These are phyloP conservation scores for Theodoxus fluviatilis DNA, from an alignment of 2,888 invertebrate genomes.

Conservation along the genomic window DNA sequence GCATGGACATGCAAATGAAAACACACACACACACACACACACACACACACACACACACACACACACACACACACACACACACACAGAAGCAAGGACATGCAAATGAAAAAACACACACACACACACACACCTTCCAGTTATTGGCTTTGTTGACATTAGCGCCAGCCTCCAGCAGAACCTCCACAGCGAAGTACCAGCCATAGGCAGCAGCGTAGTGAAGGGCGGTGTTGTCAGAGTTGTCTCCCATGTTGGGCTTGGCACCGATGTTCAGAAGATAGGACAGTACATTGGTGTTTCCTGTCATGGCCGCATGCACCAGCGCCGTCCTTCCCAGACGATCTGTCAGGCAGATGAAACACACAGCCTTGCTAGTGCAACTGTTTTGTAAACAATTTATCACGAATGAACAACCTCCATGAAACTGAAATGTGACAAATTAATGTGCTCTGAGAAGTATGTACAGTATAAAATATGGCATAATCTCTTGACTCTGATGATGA, in stretches of 20 bases:
- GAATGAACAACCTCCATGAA: neutral
- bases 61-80: conserved; percentile 17
- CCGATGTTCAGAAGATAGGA: conserved; percentile 65
- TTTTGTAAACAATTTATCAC: neutral
- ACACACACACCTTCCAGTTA: conserved; percentile 58
- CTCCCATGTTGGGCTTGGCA: conserved; percentile 61
- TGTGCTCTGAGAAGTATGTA: no score
- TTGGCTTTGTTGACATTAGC: conserved; percentile 60
- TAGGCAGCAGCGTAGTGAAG: conserved; percentile 69
- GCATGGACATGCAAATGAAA: no score
- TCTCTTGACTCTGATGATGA: no score
- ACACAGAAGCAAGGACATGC: conserved; percentile 2
- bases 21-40: conserved; percentile 11
- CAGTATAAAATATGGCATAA: no score
- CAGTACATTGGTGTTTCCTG: conserved; percentile 66
- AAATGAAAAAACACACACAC: conserved; percentile 10
- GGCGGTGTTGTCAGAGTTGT: conserved; percentile 67
- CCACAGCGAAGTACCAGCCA: conserved; percentile 67
- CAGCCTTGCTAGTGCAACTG: no score
- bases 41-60: conserved; percentile 9
- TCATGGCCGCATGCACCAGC: conserved; percentile 67
- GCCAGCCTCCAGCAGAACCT: conserved; percentile 62
- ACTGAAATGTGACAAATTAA: neutral
- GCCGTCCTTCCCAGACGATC: conserved; percentile 67
- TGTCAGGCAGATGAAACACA: no score